Evolutionary conservation across 2,888 invertebrate species (phyloP).

Genomic region (Chalcosyrphus nemorum): DNA sequence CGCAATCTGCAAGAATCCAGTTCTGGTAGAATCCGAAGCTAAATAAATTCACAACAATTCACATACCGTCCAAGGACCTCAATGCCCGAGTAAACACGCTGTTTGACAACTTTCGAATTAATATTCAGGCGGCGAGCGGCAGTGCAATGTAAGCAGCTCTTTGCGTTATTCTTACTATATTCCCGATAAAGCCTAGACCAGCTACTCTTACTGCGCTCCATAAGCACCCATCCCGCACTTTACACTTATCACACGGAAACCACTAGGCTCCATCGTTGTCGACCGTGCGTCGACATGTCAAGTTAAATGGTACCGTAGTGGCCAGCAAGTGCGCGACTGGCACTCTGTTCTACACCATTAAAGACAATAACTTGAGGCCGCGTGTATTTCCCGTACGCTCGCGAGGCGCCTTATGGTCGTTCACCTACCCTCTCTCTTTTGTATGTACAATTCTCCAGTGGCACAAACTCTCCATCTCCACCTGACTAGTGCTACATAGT

Average conservation of each 20-base stretch:
- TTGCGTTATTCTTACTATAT: not conserved
- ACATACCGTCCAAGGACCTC: constrained; percentile 8
- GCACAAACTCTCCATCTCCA: not conserved
- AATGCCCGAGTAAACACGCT: not conserved
- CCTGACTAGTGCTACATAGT: constrained; percentile 27
- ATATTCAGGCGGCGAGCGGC: constrained; percentile 16
- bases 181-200: constrained; percentile 8
- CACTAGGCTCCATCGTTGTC: not conserved
- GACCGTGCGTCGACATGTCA: constrained; percentile 55
- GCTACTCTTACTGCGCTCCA: constrained; percentile 1
- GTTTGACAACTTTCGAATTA: constrained; percentile 52
- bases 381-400: constrained; percentile 45
- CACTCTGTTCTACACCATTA: constrained; percentile 40
- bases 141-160: not conserved
- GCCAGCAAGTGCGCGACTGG: constrained; percentile 32
- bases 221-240: constrained; percentile 29
- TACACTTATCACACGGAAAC: constrained; percentile 58
- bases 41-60: not conserved
- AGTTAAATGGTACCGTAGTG: constrained; percentile 50
- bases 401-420: constrained; percentile 72
- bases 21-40: not conserved
- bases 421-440: constrained; percentile 35
- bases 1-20: not conserved
- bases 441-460: not conserved
- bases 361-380: constrained; percentile 44